Percentiles rank a stretch among this genome's conserved stretches.
These are phyloP conservation scores for Phallusia fumigata DNA, from an alignment of 23 tunicate species.

Conservation along the genomic window DNA sequence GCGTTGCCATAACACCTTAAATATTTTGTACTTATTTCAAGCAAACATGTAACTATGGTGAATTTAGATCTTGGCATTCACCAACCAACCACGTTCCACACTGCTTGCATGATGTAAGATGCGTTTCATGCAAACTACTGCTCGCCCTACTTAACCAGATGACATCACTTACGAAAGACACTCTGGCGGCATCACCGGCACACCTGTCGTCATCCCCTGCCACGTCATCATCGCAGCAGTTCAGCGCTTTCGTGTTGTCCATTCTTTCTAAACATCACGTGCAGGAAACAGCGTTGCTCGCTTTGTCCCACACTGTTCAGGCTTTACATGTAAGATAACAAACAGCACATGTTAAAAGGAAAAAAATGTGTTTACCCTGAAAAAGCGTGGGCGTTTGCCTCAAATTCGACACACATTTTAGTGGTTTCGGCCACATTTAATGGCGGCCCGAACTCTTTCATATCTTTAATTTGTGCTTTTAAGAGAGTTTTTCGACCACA, in stretches of 20 bases:
- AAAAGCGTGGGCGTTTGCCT: no score
- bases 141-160: slow-evolving; percentile 34
- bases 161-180: slow-evolving; percentile 29
- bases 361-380: no score
- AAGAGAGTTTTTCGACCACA: no score
- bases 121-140: slow-evolving; percentile 33
- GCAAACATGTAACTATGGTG: no score
- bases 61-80: slow-evolving; percentile 54
- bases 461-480: no score
- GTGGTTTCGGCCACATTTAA: no score
- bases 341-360: no score
- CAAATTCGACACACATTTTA: no score
- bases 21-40: no score
- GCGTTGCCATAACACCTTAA: no score
- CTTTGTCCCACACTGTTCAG: slow-evolving; percentile 27
- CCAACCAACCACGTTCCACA: neutral
- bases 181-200: neutral
- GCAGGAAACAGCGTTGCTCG: slow-evolving; percentile 7
- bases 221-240: slow-evolving; percentile 42
- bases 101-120: slow-evolving; percentile 45
- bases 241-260: slow-evolving; percentile 38
- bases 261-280: slow-evolving; percentile 32
- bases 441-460: no score
- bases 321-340: slow-evolving; percentile 32
- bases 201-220: slow-evolving; percentile 29